Conservation (phyloP, 92 coral and sea anemone genomes). For the Paragorgia papillata region DNA sequence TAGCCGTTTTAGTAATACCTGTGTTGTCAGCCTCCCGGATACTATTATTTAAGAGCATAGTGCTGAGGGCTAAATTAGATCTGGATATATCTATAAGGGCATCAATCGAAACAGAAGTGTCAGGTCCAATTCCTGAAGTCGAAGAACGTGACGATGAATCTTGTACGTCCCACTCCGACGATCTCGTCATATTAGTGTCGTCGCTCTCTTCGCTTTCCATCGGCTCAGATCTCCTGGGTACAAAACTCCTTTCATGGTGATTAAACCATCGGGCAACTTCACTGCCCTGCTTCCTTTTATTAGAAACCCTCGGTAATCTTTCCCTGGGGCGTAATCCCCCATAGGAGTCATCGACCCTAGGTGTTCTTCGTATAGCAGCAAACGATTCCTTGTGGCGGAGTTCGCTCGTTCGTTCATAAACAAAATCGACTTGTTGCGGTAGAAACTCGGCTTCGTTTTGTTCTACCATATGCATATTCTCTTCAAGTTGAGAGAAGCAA, state of each 20-base stretch:
- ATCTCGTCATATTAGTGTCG: not conserved
- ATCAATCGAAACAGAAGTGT: not conserved
- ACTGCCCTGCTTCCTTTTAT: not conserved
- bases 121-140: not conserved
- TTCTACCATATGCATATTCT: not conserved
- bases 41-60: not conserved
- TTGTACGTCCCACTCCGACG: not conserved
- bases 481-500: not conserved
- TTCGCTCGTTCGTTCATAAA: not conserved
- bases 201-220: not conserved
- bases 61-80: not conserved
- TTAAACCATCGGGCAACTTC: not conserved
- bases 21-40: constrained; percentile 26
- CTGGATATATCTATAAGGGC: not conserved
- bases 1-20: too few species aligned
- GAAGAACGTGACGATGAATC: not conserved
- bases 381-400: not conserved
- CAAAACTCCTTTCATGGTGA: not conserved
- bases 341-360: not conserved
- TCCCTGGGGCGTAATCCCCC: not conserved
- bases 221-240: not conserved
- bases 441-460: not conserved
- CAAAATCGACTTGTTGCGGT: not conserved
- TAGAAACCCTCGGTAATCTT: not conserved
- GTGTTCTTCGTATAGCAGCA: not conserved